These are phyloP conservation scores for Channa striata DNA, from an alignment of 2,797 vertebrate species.

Conservation along the genomic window DNA sequence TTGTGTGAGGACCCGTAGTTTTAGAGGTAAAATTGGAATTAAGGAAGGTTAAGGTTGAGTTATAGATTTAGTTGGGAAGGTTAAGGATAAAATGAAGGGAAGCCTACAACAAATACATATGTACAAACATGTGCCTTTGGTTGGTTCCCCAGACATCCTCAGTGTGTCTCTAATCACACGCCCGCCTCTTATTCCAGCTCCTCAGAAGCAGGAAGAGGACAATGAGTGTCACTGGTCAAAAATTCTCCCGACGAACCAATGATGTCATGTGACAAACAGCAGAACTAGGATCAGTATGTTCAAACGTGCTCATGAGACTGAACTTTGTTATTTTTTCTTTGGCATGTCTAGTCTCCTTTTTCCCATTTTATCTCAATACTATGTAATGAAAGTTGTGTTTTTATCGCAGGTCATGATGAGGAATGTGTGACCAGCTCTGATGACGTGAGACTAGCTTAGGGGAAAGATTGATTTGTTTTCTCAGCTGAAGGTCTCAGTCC, in stretches of 20 bases:
- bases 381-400: background rate
- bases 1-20: too few species aligned
- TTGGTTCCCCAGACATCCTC: constrained; percentile 66
- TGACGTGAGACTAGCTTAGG: constrained; percentile 29
- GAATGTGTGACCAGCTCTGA: constrained; percentile 46
- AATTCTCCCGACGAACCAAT: constrained; percentile 23
- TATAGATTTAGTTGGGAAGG: too few species aligned
- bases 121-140: too few species aligned
- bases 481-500: constrained; percentile 70
- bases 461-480: constrained; percentile 69
- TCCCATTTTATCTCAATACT: too few species aligned
- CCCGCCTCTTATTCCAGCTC: constrained; percentile 37
- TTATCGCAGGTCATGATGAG: constrained; percentile 3
- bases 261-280: constrained; percentile 32
- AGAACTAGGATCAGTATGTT: background rate
- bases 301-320: background rate
- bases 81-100: too few species aligned
- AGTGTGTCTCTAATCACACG: constrained; percentile 26
- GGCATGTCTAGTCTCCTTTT: too few species aligned
- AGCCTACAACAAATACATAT: too few species aligned
- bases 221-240: constrained; percentile 58
- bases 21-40: too few species aligned
- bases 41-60: too few species aligned
- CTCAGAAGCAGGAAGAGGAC: constrained; percentile 77
- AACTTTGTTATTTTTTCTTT: background rate